Percentiles rank a stretch among this genome's conserved stretches.
Evolutionary conservation across 2,113 vertebrate species (phyloP).

Genomic region (Oostethus manadensis): DNA sequence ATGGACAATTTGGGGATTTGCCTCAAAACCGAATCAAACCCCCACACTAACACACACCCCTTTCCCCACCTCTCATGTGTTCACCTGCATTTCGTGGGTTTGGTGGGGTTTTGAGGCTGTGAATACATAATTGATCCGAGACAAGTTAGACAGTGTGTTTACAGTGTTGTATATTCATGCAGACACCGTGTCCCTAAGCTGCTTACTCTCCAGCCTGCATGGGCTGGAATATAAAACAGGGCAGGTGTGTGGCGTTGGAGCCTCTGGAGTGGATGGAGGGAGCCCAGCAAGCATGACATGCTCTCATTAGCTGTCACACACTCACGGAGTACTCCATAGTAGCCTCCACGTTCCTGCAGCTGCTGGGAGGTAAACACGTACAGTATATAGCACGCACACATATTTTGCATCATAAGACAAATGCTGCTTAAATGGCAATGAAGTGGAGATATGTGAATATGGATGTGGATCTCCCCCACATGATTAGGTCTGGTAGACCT

Average conservation of each 20-base stretch:
- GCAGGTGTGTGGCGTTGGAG: constrained; percentile 3
- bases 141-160: constrained; percentile 31
- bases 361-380: neutral
- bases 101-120: constrained; percentile 25
- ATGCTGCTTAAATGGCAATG: constrained; percentile 7
- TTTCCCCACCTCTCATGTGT: constrained; percentile 2
- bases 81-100: constrained; percentile 33
- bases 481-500: constrained; percentile 44
- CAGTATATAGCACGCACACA: neutral
- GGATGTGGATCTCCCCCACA: constrained; percentile 40
- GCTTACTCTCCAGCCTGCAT: constrained; percentile 26
- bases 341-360: neutral
- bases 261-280: constrained; percentile 13
- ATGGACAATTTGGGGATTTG: constrained; percentile 45
- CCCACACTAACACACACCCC: constrained; percentile 1
- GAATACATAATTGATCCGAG: constrained; percentile 32
- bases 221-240: constrained; percentile 51
- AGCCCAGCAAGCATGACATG: constrained; percentile 14
- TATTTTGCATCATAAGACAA: neutral
- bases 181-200: constrained; percentile 28
- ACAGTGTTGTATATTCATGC: constrained; percentile 43
- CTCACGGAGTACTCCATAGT: constrained; percentile 3
- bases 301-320: neutral
- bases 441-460: constrained; percentile 35
- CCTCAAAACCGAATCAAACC: constrained; percentile 8